These are phyloP conservation scores for Drosophila infuscata DNA, from an alignment of 2,888 invertebrate species.

Conservation along the genomic window DNA sequence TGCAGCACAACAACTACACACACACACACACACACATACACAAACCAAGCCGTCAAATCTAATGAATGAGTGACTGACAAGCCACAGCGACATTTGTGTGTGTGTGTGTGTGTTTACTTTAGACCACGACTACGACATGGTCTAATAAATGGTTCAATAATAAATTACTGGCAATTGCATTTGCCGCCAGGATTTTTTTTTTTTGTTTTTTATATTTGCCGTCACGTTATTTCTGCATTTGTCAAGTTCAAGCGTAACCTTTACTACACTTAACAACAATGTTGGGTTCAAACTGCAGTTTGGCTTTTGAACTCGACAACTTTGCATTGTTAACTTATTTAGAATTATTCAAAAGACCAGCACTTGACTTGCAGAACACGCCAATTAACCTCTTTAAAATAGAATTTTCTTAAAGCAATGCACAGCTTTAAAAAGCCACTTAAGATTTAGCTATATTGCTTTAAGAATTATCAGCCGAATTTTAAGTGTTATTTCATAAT, in stretches of 20 bases:
- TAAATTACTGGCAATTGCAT: conserved; percentile 57
- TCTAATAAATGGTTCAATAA: conserved; percentile 79
- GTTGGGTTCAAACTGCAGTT: neutral
- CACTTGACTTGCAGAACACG: neutral
- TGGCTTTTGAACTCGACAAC: neutral
- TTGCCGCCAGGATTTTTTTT: conserved; percentile 54
- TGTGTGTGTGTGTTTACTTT: conserved; percentile 20
- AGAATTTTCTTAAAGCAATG: neutral
- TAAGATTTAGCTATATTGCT: neutral
- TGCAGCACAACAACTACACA: conserved; percentile 26
- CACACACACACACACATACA: neutral
- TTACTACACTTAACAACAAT: conserved; percentile 56
- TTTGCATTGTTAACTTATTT: neutral
- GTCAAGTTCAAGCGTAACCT: conserved; percentile 77
- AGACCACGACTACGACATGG: conserved; percentile 51
- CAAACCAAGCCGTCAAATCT: conserved; percentile 66
- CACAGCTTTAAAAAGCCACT: neutral
- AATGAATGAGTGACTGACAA: conserved; percentile 74
- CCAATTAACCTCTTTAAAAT: neutral
- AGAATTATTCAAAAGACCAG: neutral
- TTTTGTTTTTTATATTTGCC: conserved; percentile 44
- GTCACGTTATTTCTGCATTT: conserved; percentile 79
- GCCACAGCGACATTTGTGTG: conserved; percentile 69
- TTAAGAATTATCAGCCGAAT: neutral
- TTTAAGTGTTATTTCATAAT: neutral